A percentile compares a stretch with the other conserved stretches of the same genome.
Evolutionary conservation across 2,888 invertebrate species (phyloP).

Genomic region (Lottia gigantea): DNA sequence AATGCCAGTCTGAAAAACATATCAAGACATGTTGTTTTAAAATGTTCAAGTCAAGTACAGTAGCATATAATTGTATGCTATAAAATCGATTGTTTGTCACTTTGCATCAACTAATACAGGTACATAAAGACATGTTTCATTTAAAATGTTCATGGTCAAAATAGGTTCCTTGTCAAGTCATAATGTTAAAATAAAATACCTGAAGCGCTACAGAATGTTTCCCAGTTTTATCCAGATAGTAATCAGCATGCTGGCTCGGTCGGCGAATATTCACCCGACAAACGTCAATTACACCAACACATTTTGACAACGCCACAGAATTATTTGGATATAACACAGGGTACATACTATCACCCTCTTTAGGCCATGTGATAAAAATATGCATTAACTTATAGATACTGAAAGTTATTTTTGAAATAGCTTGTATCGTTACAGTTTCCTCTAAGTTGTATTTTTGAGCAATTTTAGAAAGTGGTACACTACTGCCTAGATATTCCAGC

Average conservation of each 20-base stretch:
- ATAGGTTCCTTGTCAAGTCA: too few species aligned
- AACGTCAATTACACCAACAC: conserved; percentile 28
- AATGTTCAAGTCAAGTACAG: too few species aligned
- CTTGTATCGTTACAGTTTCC: neutral
- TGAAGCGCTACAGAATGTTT: conserved; percentile 19
- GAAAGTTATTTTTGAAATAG: conserved; percentile 10
- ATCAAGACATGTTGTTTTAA: too few species aligned
- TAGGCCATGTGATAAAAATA: conserved; percentile 27
- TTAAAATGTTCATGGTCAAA: too few species aligned
- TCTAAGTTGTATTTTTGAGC: conserved; percentile 16
- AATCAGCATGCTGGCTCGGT: conserved; percentile 19
- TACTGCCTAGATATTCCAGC: conserved; percentile 18
- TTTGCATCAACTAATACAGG: too few species aligned
- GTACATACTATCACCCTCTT: neutral
- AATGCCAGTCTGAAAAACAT: too few species aligned
- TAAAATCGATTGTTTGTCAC: too few species aligned
- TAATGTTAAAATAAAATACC: neutral
- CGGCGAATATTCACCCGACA: conserved; percentile 21
- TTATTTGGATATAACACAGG: conserved; percentile 10
- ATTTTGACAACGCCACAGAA: conserved; percentile 15
- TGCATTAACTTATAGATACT: conserved; percentile 25
- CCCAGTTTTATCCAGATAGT: conserved; percentile 23
- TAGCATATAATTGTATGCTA: too few species aligned
- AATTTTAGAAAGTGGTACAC: conserved; percentile 16
- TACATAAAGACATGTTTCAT: too few species aligned